Conservation (phyloP, 2,888 invertebrate genomes). For the Elmis aenea region DNA sequence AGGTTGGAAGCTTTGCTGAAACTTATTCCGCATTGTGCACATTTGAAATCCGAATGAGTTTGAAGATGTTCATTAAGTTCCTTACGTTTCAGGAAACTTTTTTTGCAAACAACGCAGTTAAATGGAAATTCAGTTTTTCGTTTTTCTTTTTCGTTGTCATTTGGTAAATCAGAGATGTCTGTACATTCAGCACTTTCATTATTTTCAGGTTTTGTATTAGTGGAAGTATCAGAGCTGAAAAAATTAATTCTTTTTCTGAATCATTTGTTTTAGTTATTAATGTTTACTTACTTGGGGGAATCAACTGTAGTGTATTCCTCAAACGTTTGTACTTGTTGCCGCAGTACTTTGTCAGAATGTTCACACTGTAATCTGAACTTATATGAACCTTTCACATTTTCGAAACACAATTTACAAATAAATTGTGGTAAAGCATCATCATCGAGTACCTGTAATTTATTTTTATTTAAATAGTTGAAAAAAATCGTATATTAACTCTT, state of each 20-base stretch:
- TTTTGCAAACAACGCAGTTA: constrained; percentile 2
- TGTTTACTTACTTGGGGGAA: too few relatives aligned
- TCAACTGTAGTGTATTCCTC: too few relatives aligned
- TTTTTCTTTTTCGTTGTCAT: too few relatives aligned
- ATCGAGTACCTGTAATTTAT: constrained; percentile 19
- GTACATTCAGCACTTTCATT: too few relatives aligned
- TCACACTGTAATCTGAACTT: constrained; percentile 23
- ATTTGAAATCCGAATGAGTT: constrained; percentile 11
- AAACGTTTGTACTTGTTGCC: too few relatives aligned
- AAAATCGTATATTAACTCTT: too few relatives aligned
- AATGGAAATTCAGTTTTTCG: constrained; percentile 1
- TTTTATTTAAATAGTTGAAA: too few relatives aligned
- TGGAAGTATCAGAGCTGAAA: too few relatives aligned
- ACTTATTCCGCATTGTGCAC: constrained; percentile 7
- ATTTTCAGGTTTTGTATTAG: too few relatives aligned
- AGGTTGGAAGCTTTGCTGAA: constrained; percentile 10
- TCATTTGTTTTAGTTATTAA: too few relatives aligned
- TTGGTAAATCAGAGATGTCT: too few relatives aligned
- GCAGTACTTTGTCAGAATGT: constrained; percentile 18
- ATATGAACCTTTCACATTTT: constrained; percentile 18
- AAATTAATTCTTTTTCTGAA: too few relatives aligned
- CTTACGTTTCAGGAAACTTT: constrained; percentile 2
- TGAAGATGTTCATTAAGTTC: background rate
- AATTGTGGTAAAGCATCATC: constrained; percentile 20
- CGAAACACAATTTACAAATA: constrained; percentile 23